These are phyloP conservation scores for Hippoglossus hippoglossus DNA, from an alignment of 2,797 vertebrate species.

Conservation along the genomic window DNA sequence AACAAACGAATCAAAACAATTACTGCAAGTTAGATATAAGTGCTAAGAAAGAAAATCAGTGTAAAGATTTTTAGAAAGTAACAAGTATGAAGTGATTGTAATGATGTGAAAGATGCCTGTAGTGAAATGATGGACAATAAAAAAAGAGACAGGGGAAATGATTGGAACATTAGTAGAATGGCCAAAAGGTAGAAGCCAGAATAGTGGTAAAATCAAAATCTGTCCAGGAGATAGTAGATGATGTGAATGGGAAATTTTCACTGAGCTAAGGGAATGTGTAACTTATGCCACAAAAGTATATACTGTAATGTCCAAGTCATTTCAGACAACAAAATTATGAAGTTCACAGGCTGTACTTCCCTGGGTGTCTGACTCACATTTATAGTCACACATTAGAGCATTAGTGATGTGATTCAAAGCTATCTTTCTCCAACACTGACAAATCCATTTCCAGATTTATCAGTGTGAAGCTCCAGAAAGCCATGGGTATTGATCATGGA, in stretches of 20 bases:
- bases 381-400: conserved; percentile 39
- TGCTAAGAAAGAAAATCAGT: not conserved
- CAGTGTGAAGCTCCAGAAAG: conserved; percentile 58
- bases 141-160: not conserved
- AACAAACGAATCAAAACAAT: not conserved
- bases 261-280: conserved; percentile 4
- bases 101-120: not conserved
- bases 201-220: conserved; percentile 5
- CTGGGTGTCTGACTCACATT: conserved; percentile 25
- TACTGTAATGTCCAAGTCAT: conserved; percentile 17
- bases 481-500: conserved; percentile 66
- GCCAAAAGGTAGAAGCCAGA: not conserved
- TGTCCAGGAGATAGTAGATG: conserved; percentile 8
- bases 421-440: conserved; percentile 45
- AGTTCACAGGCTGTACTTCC: conserved; percentile 7
- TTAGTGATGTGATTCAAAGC: conserved; percentile 47
- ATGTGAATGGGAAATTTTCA: not conserved
- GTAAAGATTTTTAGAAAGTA: not conserved
- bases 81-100: not conserved
- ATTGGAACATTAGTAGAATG: not conserved
- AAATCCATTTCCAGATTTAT: conserved; percentile 67
- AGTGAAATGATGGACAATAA: conserved; percentile 1
- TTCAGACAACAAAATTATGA: conserved; percentile 13
- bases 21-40: not conserved
- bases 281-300: not conserved